Conservation (phyloP, 2,888 invertebrate genomes). For the Melieria picta region DNA sequence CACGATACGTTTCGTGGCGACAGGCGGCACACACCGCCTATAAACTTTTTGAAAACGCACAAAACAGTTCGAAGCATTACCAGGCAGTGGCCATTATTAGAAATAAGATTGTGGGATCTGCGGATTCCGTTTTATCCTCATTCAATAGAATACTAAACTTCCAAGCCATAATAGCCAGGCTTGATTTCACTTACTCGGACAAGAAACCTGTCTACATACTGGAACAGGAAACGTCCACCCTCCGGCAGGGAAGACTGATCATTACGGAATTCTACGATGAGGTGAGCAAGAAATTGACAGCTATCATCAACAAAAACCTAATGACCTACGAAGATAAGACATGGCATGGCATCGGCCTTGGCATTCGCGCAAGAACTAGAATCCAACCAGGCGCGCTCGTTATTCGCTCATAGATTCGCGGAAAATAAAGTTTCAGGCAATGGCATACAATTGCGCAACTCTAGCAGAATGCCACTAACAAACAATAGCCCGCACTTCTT, state of each 20-base stretch:
- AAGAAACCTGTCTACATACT: constrained; percentile 36
- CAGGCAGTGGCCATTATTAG: constrained; percentile 36
- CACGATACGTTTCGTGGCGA: constrained; percentile 35
- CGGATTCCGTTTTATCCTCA: constrained; percentile 28
- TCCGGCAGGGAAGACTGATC: constrained; percentile 35
- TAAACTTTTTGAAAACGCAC: background rate
- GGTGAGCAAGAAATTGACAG: constrained; percentile 31
- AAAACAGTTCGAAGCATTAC: constrained; percentile 30
- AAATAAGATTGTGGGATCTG: constrained; percentile 28
- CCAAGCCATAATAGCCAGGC: constrained; percentile 34
- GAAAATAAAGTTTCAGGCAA: background rate
- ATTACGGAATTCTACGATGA: constrained; percentile 41
- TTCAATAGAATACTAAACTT: constrained; percentile 38
- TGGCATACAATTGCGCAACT: constrained; percentile 1
- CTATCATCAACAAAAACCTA: constrained; percentile 27
- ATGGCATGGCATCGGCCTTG: constrained; percentile 30
- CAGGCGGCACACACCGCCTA: constrained; percentile 30
- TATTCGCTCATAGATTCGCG: constrained; percentile 24
- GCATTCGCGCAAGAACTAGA: constrained; percentile 32
- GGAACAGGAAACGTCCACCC: constrained; percentile 37
- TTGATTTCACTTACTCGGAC: constrained; percentile 38
- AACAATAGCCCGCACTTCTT: background rate
- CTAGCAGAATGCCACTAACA: background rate
- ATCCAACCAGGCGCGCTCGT: constrained; percentile 30
- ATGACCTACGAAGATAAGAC: constrained; percentile 19